Evolutionary conservation across 2,797 vertebrate species (phyloP).

Genomic region (Lagocephalus sceleratus): DNA sequence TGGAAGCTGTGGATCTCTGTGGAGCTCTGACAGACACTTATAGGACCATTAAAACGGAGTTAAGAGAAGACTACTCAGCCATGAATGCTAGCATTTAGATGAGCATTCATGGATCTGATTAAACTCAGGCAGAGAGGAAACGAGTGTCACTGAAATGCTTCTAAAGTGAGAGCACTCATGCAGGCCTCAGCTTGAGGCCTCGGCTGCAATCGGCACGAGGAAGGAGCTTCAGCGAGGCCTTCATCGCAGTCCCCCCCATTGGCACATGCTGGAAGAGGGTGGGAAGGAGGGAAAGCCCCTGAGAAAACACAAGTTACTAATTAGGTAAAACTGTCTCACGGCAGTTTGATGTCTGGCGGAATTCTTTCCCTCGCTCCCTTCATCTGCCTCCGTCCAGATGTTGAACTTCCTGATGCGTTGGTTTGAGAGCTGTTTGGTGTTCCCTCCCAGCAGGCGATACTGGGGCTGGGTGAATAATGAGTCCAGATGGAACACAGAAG

Average conservation of each 20-base stretch:
- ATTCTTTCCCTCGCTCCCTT: slow-evolving; percentile 41
- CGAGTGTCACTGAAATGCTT: slow-evolving; percentile 14
- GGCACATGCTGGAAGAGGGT: slow-evolving; percentile 1
- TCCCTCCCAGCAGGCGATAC: slow-evolving; percentile 45
- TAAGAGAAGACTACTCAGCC: too few species aligned
- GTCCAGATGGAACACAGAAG: slow-evolving; percentile 42
- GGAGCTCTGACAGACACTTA: slow-evolving; percentile 18
- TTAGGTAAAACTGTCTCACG: slow-evolving; percentile 63
- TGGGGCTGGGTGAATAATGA: slow-evolving; percentile 55
- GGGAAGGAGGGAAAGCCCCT: slow-evolving; percentile 41
- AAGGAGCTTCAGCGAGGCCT: slow-evolving; percentile 42
- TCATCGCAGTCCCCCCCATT: neutral
- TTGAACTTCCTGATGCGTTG: slow-evolving; percentile 63
- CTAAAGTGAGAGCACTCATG: slow-evolving; percentile 24
- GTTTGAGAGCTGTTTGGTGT: slow-evolving; percentile 53
- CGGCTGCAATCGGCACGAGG: slow-evolving; percentile 41
- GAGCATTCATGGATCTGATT: slow-evolving; percentile 23
- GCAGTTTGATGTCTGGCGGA: slow-evolving; percentile 58
- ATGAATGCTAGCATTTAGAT: slow-evolving; percentile 7
- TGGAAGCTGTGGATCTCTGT: slow-evolving; percentile 12
- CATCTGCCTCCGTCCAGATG: slow-evolving; percentile 67
- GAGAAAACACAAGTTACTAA: slow-evolving; percentile 71
- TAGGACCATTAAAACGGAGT: too few species aligned
- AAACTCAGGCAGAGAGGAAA: slow-evolving; percentile 51
- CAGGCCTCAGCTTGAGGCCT: slow-evolving; percentile 45